Percentiles rank a stretch among this genome's conserved stretches.
These are phyloP conservation scores for Misgurnus mizolepis DNA, from an alignment of 2,113 vertebrate genomes.

Conservation along the genomic window DNA sequence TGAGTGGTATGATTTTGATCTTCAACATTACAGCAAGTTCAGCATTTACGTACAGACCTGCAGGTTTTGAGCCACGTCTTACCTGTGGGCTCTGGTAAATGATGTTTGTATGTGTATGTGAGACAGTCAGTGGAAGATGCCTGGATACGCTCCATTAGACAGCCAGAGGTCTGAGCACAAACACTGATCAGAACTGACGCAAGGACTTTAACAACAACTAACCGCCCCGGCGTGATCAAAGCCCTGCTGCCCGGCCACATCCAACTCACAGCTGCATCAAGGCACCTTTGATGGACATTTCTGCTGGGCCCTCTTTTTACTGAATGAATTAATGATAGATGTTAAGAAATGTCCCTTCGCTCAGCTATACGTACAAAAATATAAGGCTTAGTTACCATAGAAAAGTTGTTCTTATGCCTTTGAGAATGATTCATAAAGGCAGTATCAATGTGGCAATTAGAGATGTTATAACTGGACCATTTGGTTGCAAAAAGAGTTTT, in stretches of 20 bases:
- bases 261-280: slow-evolving; percentile 20
- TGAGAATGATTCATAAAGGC: background rate
- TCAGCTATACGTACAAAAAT: background rate
- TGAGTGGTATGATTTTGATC: background rate
- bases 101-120: slow-evolving; percentile 7
- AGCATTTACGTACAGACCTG: background rate
- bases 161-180: slow-evolving; percentile 34
- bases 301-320: slow-evolving; percentile 14
- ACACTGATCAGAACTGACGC: slow-evolving; percentile 40
- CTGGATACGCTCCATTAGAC: slow-evolving; percentile 19
- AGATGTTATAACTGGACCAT: too few relatives aligned
- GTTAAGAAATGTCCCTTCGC: slow-evolving; percentile 3
- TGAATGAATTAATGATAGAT: slow-evolving; percentile 3
- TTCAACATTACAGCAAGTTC: background rate
- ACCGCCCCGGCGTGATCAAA: slow-evolving; percentile 24
- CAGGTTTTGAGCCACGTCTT: background rate
- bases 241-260: background rate
- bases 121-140: slow-evolving; percentile 7
- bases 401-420: background rate
- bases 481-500: too few relatives aligned
- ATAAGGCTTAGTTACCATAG: background rate
- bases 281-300: slow-evolving; percentile 19
- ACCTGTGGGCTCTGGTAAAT: slow-evolving; percentile 23
- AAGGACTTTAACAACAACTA: slow-evolving; percentile 33
- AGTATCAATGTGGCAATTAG: too few relatives aligned